Evolutionary conservation across 1,140 invertebrate genomes (phyloP), one percentile per base, ranked within the genome.

Genomic region (Monomorium pharaonis): DNA sequence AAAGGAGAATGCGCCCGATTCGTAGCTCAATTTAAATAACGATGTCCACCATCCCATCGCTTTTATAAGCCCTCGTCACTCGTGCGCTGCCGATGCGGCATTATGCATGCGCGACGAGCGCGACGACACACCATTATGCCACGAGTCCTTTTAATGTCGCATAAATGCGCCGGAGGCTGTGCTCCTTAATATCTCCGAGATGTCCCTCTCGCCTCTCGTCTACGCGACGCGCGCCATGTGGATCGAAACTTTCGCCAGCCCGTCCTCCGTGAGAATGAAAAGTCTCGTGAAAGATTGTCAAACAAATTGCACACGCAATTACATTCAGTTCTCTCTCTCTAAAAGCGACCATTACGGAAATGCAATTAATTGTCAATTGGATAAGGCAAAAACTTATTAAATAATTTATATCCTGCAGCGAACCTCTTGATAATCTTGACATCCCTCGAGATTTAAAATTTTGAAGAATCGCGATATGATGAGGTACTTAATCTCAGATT

Each of bases 71-170:
- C 62, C 24, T 85, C 84, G 70, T 72, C 74, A 84, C 84, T 83
- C 24, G 74, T 24, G 58, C 75, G 44, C 51, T 62, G 33, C 80
- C 86, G 67, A 87, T 80, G 86, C 67, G 51, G 33, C 70, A 88
- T 88, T 88, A 89, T 89, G 88, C 87, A 89, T 88, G 84, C 88
- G 24, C 87, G 77, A 87, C 81, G 67, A 86, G 76, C 76, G 51
- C 47, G 77, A 9, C 33, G 77, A 21, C 74, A 54, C 51, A 63
- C 78, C 77, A 87, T 89, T 89, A 89, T 80, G 51, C 76, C 42
- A 44, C 58, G 74, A 87, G 72, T 89, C 78, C 42, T 62, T 84
- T 74, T 89, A 86, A 89, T 89, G 88, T 86, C 85, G 86, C 81
- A 89, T 89, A 89, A 90, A 90, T 87, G 85, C 56, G 80, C 69